Percentiles rank a stretch among this genome's conserved stretches.
phyloP scores from a whole-genome alignment of 2,113 vertebrate species.

The Sus scrofa region DNA sequence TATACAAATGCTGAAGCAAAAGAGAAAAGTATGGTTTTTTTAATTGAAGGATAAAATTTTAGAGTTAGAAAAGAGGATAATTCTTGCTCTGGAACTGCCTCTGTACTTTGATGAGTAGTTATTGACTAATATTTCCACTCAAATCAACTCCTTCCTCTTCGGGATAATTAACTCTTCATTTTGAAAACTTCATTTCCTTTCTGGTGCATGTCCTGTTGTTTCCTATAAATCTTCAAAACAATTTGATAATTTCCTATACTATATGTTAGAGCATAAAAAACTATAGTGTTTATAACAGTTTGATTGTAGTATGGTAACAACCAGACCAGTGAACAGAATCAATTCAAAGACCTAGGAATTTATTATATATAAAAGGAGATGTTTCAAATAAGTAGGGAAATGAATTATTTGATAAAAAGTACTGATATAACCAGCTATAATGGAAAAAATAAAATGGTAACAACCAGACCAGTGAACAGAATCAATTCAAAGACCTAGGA shows the following conservation, averaged over 20 bases:
- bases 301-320: background rate
- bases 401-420: slow-evolving; percentile 2
- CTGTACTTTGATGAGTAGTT: background rate
- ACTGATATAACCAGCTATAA: slow-evolving; percentile 12
- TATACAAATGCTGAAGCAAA: slow-evolving; percentile 13
- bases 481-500: background rate
- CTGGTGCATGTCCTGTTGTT: background rate
- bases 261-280: background rate
- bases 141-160: slow-evolving; percentile 32
- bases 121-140: background rate
- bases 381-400: slow-evolving; percentile 10
- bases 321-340: background rate
- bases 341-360: background rate
- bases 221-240: background rate
- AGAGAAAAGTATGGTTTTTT: background rate
- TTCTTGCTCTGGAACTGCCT: background rate
- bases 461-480: background rate
- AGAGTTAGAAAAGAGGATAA: background rate
- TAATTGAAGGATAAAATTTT: background rate
- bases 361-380: background rate
- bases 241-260: background rate
- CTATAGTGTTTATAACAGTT: background rate
- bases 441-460: too few relatives aligned
- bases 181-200: slow-evolving; percentile 27
- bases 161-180: slow-evolving; percentile 42